Percentiles rank a stretch among this genome's conserved stretches.
phyloP scores from a whole-genome alignment of 2,888 invertebrate species.

The Gari tellinella region DNA sequence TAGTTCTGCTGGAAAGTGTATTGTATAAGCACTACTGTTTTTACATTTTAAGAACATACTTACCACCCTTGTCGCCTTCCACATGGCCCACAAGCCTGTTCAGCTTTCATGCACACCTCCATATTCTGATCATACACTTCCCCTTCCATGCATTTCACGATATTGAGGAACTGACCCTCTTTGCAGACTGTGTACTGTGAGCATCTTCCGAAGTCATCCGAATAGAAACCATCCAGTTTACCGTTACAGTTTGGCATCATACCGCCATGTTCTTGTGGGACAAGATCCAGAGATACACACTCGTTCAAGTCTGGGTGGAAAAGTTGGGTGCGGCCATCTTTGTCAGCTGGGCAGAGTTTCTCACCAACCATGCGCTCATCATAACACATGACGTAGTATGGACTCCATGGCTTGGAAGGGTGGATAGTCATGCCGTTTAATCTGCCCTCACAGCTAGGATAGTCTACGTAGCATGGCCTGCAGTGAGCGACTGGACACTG shows the following conservation, averaged over 20 bases:
- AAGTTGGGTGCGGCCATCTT: constrained; percentile 43
- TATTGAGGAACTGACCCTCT: constrained; percentile 35
- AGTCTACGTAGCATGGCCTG: constrained; percentile 46
- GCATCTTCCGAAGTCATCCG: constrained; percentile 68
- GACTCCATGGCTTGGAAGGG: constrained; percentile 45
- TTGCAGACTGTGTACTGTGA: constrained; percentile 66
- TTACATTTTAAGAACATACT: too few species aligned
- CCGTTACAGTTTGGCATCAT: constrained; percentile 56
- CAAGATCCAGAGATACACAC: constrained; percentile 47
- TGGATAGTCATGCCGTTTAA: constrained; percentile 51
- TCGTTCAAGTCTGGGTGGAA: constrained; percentile 64
- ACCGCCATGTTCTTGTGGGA: constrained; percentile 68
- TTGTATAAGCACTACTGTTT: too few species aligned
- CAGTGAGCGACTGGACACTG: constrained; percentile 51
- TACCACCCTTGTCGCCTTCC: constrained; percentile 46
- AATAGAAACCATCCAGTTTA: constrained; percentile 59
- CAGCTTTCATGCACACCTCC: constrained; percentile 30
- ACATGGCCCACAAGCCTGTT: constrained; percentile 48
- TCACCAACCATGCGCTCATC: constrained; percentile 42
- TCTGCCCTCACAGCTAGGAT: constrained; percentile 57
- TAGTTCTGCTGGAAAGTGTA: too few species aligned
- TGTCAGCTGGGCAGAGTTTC: constrained; percentile 41
- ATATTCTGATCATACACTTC: constrained; percentile 37
- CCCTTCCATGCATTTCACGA: constrained; percentile 36
- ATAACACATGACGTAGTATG: constrained; percentile 57